Percentiles rank a stretch among this genome's conserved stretches.
phyloP scores from a whole-genome alignment of 2,888 invertebrate genomes.

The Sycophila texana region DNA sequence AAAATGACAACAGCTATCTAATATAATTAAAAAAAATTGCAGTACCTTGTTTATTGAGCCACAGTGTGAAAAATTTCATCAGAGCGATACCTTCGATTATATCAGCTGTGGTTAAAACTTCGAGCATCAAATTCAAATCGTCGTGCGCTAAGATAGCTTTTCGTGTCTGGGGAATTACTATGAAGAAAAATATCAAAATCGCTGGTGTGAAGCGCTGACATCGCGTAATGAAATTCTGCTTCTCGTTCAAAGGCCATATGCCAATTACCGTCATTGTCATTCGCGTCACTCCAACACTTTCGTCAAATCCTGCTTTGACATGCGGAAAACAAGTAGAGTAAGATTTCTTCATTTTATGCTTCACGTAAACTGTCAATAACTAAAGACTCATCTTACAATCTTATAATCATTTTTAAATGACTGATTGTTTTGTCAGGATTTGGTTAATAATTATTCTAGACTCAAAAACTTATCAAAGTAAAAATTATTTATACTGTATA shows the following conservation, averaged over 20 bases:
- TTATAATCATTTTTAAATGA: too few relatives aligned
- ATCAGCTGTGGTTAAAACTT: conserved; percentile 32
- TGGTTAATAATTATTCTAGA: too few relatives aligned
- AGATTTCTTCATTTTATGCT: too few relatives aligned
- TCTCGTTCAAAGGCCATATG: conserved; percentile 60
- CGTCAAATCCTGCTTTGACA: conserved; percentile 53
- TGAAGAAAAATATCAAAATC: conserved; percentile 34
- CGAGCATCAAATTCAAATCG: conserved; percentile 45
- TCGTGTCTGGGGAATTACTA: conserved; percentile 42
- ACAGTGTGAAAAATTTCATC: conserved; percentile 36
- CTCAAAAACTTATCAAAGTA: too few relatives aligned
- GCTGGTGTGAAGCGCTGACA: neutral
- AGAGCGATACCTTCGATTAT: conserved; percentile 26
- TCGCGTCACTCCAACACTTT: conserved; percentile 63
- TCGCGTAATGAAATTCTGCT: neutral
- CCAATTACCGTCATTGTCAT: conserved; percentile 61
- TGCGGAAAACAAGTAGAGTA: too few relatives aligned
- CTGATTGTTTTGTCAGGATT: too few relatives aligned
- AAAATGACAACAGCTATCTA: too few relatives aligned
- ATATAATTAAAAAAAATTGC: too few relatives aligned
- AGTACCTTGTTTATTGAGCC: conserved; percentile 42
- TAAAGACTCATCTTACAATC: too few relatives aligned
- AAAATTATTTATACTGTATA: too few relatives aligned
- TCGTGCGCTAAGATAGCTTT: neutral
- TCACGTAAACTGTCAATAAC: too few relatives aligned